Conservation (phyloP, 2,797 vertebrate genomes). For the Mallotus villosus region DNA sequence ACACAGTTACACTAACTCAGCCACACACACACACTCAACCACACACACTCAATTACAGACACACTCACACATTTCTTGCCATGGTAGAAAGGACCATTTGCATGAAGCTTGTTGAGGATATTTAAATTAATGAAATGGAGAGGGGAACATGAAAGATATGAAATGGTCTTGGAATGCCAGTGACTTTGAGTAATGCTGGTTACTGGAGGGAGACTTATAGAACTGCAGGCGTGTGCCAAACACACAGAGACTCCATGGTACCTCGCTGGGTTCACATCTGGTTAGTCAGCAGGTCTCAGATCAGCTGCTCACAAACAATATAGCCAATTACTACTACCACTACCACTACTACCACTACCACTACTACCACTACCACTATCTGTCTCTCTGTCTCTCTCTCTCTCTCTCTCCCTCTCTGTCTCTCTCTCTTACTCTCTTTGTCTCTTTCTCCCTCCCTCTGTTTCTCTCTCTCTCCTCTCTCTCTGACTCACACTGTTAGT, state of each 20-base stretch:
- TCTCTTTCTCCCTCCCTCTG: no score
- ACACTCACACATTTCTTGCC: conserved; percentile 36
- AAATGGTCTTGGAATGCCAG: conserved; percentile 57
- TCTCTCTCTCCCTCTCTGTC: neutral
- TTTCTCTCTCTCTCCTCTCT: neutral
- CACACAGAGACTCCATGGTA: conserved; percentile 35
- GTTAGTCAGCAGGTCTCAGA: neutral
- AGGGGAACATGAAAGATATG: conserved; percentile 69
- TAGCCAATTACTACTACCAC: no score
- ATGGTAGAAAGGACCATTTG: conserved; percentile 1
- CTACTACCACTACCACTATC: neutral
- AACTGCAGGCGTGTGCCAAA: conserved; percentile 69
- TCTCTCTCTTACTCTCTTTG: no score
- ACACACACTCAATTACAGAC: conserved; percentile 1
- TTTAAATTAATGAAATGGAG: conserved; percentile 73
- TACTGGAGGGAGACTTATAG: conserved; percentile 71
- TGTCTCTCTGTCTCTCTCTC: conserved; percentile 21
- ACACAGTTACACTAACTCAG: neutral
- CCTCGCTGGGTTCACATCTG: neutral
- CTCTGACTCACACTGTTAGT: no score
- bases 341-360: no score
- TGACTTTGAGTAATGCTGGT: conserved; percentile 77
- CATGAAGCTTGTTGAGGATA: conserved; percentile 52
- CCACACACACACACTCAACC: neutral
- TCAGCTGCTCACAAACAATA: neutral